Conservation (phyloP, 1,140 invertebrate genomes). For the Lepidurus couesii region DNA sequence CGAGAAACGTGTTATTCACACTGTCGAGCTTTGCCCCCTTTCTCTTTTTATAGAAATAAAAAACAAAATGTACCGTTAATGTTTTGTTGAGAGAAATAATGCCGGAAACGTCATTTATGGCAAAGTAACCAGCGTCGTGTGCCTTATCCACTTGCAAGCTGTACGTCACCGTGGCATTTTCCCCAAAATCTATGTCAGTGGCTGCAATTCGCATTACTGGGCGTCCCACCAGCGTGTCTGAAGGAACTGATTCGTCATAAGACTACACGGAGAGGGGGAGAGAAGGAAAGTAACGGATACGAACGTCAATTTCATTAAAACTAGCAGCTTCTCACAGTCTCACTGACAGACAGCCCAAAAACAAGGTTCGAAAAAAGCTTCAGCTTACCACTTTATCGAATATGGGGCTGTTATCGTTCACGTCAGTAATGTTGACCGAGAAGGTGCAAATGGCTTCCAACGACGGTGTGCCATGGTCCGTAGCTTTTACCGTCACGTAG, state of each 20-base stretch:
- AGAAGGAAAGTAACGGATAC: neutral
- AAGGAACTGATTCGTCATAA: conserved; percentile 66
- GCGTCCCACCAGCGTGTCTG: conserved; percentile 59
- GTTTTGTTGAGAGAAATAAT: conserved; percentile 67
- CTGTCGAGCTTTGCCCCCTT: neutral
- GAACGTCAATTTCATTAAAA: neutral
- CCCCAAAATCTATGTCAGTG: conserved; percentile 78
- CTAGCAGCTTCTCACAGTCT: neutral
- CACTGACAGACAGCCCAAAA: conserved; percentile 19
- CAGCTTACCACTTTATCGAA: conserved; percentile 71
- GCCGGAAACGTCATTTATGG: conserved; percentile 67
- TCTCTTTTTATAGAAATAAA: conserved; percentile 3
- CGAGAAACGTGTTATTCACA: neutral
- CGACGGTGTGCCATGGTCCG: conserved; percentile 74
- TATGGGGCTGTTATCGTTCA: conserved; percentile 79
- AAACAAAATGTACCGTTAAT: conserved; percentile 49
- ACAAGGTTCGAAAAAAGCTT: conserved; percentile 28
- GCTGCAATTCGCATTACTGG: conserved; percentile 82
- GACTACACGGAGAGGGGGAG: conserved; percentile 48
- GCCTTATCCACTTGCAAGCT: conserved; percentile 31
- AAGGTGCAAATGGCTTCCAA: conserved; percentile 81
- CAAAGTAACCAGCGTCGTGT: conserved; percentile 62
- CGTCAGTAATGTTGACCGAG: conserved; percentile 76
- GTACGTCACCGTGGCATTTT: conserved; percentile 68
- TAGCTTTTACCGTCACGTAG: conserved; percentile 71